A percentile compares a stretch with the other conserved stretches of the same genome.
phyloP scores from a whole-genome alignment of 2,113 vertebrate genomes.

The Scatophagus argus region DNA sequence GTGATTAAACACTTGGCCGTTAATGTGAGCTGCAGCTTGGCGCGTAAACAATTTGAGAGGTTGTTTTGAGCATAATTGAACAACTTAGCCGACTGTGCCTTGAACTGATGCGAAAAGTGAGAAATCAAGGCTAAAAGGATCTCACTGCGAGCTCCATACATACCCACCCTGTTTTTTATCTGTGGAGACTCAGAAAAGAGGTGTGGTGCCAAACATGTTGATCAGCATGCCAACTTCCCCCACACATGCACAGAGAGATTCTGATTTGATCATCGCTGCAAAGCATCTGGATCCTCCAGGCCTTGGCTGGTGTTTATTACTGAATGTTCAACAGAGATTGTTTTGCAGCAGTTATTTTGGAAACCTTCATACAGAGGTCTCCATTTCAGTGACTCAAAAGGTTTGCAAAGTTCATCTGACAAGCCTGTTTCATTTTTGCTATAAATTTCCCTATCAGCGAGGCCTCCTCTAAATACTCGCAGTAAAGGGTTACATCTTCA shows the following conservation, averaged over 20 bases:
- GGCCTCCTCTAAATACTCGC: not conserved
- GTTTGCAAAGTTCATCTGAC: slow-evolving; percentile 15
- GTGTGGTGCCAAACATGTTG: slow-evolving; percentile 37
- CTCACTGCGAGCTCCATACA: not conserved
- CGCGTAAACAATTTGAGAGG: not conserved
- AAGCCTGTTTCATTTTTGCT: slow-evolving; percentile 3
- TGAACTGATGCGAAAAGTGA: not conserved
- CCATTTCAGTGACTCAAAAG: not conserved
- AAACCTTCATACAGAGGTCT: not conserved
- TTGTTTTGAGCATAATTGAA: not conserved
- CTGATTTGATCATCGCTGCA: slow-evolving; percentile 37
- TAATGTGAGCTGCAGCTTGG: not conserved
- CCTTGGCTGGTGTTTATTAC: slow-evolving; percentile 18
- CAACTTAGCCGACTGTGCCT: not conserved
- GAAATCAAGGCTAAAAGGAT: slow-evolving; percentile 6
- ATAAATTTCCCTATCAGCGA: slow-evolving; percentile 1
- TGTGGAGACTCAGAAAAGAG: slow-evolving; percentile 21
- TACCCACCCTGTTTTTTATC: not conserved
- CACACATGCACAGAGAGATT: slow-evolving; percentile 51
- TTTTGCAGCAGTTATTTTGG: slow-evolving; percentile 21
- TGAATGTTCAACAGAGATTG: slow-evolving; percentile 25
- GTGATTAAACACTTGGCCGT: not conserved
- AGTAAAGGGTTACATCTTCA: slow-evolving; percentile 34
- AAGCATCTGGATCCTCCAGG: slow-evolving; percentile 34
- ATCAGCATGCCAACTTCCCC: slow-evolving; percentile 45